Base-by-base conservation (phyloP, 2,888 invertebrate species). In the Drymonia ruficornis region DNA sequence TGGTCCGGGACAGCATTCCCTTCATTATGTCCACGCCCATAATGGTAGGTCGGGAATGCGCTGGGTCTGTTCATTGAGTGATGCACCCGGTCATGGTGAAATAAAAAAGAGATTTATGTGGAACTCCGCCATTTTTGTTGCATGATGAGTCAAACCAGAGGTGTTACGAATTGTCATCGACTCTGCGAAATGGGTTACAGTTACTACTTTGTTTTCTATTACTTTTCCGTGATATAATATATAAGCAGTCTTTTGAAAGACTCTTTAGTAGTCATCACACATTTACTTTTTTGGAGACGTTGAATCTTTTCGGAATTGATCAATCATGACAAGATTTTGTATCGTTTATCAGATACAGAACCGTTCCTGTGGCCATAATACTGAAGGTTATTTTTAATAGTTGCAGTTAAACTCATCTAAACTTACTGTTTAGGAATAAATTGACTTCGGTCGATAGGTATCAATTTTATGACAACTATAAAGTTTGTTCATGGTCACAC, bases 41-140 rank as follows among this genome's bases (percentile, higher is more conserved):
- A 71, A 72, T 65, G 79, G 77, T 72, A 62, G 61, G 77, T 49
- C 56, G 62, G 77, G 86, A 86, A 89, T 89, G 84, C 77, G 75
- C 67, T 72, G 74, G 77, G 72, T 73, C 71, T 73, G 72, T 70
- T 72, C 65, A 70, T 78, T 78, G 76, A 82, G 72, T 73, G 77
- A 80, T 75, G 83, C 78, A 74, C 72, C 75, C 80, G 68, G 73
- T 75, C 72, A 72, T 59, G 65, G 66, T 67, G 59, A 52, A 65
- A 67, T 62, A 70, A 63, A 63, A 63, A 53, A 56, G 61, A 15
- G n/a, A 45, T 45, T 28, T 28, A 15, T 28, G 43, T 12, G 53
- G 61, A 55, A 58, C 46, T 46, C 55, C 52, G 55, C 61, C 65
- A 70, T 76, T 72, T 70, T 76, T 74, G 53, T 55, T 55, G 54